Evolutionary conservation across 2,113 vertebrate species (phyloP).

Genomic region (Genyomyrus donnyi): DNA sequence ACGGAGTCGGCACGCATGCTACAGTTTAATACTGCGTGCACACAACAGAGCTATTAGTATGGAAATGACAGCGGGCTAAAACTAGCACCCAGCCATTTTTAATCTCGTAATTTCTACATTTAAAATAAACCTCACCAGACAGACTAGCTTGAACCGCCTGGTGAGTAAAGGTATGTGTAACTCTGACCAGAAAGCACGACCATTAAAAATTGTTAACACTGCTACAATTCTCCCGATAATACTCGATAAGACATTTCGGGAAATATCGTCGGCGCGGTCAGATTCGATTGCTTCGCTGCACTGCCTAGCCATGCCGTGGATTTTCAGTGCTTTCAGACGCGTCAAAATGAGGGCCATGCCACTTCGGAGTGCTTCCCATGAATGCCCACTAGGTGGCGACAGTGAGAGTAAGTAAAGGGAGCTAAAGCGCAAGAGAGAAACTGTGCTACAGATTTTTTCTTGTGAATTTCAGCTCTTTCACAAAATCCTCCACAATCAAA

Average conservation of each 20-base stretch:
- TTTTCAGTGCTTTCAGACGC: neutral
- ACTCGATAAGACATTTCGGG: neutral
- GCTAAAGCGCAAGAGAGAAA: neutral
- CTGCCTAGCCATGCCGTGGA: neutral
- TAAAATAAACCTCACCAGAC: neutral
- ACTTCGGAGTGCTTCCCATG: neutral
- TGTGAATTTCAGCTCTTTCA: neutral
- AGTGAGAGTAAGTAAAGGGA: neutral
- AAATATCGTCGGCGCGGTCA: neutral
- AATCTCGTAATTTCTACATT: neutral
- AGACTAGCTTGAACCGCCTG: neutral
- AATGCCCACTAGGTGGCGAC: neutral
- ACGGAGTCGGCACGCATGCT: conserved; percentile 7
- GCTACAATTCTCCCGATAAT: neutral
- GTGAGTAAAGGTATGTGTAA: neutral
- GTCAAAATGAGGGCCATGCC: neutral
- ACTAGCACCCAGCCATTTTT: neutral
- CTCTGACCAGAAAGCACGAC: neutral
- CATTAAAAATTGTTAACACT: neutral
- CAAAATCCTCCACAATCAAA: conserved; percentile 11
- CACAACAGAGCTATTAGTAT: neutral
- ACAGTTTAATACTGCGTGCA: neutral
- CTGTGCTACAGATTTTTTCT: neutral
- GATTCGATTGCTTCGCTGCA: neutral
- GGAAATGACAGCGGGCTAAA: neutral